Base-by-base conservation (phyloP, 2,888 invertebrate genomes). In the Stenolophus ochropezus region DNA sequence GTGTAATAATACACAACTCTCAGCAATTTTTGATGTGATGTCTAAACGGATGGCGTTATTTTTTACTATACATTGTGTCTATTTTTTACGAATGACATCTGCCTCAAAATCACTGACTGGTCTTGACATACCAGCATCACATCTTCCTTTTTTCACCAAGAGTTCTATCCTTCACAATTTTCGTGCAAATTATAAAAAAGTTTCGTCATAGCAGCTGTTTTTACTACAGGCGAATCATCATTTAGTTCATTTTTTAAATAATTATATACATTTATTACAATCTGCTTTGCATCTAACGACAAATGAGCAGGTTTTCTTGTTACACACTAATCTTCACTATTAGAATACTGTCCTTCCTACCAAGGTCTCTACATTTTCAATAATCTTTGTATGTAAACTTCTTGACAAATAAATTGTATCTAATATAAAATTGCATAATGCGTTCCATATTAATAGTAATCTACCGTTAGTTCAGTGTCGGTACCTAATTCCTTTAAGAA, bases 241-340 rank as follows among this genome's bases (percentile, higher is more conserved):
- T 49, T 14, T 49, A 2, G 4, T 11, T n/a, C 11, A 49, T 14
- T 49, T 49, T 11, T 49, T 11, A 49, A 49, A 49, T 49, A 49
- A 49, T 49, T 49, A 11, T 49, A 49, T 49, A 5, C 49, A 49
- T 49, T 49, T 49, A 49, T 8, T 49, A 49, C 49, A 49, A 49
- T 49, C 49, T 49, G 49, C 49, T 49, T 49, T 49, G 49, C 49
- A 49, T 49, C 49, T 49, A 14, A 49, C 49, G 49, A 27, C 27
- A 27, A 27, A 27, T 27, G 27, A 27, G 27, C 27, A 27, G 4
- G 27, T 27, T 27, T 27, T 27, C 27, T 27, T 27, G 27, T 27
- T 27, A 27, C 27, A 27, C 27, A 27, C 27, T 5, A n/a, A 27
- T 27, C 27, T 27, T 27, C 27, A 27, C 27, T 5, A 5, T 5